phyloP scores from a whole-genome alignment of 2,113 vertebrate species.

The Gopherus evgoodei region DNA sequence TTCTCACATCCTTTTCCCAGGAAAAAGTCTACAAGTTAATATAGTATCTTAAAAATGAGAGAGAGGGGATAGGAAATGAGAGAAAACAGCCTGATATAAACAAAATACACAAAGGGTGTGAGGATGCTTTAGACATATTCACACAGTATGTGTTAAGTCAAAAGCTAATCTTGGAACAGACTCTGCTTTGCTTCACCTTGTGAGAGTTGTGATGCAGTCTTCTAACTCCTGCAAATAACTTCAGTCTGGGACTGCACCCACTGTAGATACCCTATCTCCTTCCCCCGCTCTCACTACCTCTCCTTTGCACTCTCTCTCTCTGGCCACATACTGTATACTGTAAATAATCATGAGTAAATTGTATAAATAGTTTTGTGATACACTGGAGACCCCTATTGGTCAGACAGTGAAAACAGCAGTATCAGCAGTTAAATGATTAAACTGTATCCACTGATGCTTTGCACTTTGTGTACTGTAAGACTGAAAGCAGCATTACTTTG shows the following conservation, averaged over 20 bases:
- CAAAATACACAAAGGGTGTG: background rate
- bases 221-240: slow-evolving; percentile 57
- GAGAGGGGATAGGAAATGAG: background rate
- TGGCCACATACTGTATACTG: slow-evolving; percentile 53
- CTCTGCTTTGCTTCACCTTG: slow-evolving; percentile 48
- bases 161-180: slow-evolving; percentile 4
- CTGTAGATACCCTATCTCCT: slow-evolving; percentile 56
- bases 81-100: background rate
- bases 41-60: background rate
- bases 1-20: background rate
- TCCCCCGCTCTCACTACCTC: slow-evolving; percentile 20
- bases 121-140: background rate
- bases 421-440: background rate
- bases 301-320: background rate
- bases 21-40: background rate
- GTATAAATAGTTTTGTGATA: slow-evolving; percentile 81
- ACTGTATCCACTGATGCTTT: background rate
- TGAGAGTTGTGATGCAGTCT: slow-evolving; percentile 54
- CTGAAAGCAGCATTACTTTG: background rate
- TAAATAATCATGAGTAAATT: slow-evolving; percentile 74
- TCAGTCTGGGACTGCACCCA: slow-evolving; percentile 24
- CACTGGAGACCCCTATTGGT: slow-evolving; percentile 95
- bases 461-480: background rate
- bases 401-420: background rate
- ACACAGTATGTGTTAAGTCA: background rate